A percentile compares a stretch with the other conserved stretches of the same genome.
phyloP scores from a whole-genome alignment of 1,140 invertebrate genomes.

The Habropoda laboriosa region DNA sequence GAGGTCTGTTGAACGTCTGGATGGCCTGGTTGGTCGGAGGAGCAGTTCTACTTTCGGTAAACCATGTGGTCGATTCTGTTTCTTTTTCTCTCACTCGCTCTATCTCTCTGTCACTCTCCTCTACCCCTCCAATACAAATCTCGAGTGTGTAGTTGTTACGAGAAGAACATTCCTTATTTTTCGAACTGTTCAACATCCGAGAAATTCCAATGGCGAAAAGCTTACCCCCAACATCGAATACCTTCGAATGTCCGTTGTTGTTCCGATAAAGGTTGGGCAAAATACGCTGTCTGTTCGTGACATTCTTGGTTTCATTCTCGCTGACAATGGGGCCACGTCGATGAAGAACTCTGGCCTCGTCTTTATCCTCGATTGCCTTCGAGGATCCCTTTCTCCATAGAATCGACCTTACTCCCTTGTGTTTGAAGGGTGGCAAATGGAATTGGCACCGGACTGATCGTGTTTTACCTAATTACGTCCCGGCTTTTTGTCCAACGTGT shows the following conservation, averaged over 20 bases:
- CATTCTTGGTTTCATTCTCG: not conserved
- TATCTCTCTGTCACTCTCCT: too few relatives aligned
- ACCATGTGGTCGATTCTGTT: constrained; percentile 3
- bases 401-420: not conserved
- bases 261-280: not conserved
- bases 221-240: too few relatives aligned
- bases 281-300: too few relatives aligned
- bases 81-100: too few relatives aligned
- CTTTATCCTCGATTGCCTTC: constrained; percentile 19
- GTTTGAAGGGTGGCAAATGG: not conserved
- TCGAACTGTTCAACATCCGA: not conserved
- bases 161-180: not conserved
- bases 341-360: not conserved
- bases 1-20: constrained; percentile 8
- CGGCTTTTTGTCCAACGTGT: not conserved
- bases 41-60: not conserved
- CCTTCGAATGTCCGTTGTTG: not conserved
- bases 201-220: too few relatives aligned
- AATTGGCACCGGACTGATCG: constrained; percentile 4
- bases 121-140: too few relatives aligned
- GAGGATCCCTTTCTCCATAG: not conserved
- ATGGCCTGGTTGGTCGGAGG: not conserved
- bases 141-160: not conserved
- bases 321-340: not conserved
- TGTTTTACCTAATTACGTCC: constrained; percentile 20